Evolutionary conservation across 2,888 invertebrate species (phyloP).

Genomic region (Xestia ashworthii): DNA sequence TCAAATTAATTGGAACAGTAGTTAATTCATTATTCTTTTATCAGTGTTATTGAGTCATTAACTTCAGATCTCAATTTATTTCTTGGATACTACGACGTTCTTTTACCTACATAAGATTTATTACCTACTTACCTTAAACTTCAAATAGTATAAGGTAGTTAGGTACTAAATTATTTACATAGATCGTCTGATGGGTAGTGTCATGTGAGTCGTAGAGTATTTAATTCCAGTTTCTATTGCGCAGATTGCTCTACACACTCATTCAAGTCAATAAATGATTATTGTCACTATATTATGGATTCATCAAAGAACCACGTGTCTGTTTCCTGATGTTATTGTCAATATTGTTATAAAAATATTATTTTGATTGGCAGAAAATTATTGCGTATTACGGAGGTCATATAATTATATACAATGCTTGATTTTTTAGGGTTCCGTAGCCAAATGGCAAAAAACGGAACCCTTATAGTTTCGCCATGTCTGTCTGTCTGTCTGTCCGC

Average conservation of each 20-base stretch:
- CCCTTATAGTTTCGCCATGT: too few species aligned
- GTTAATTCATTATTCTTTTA: constrained; percentile 54
- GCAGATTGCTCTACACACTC: constrained; percentile 54
- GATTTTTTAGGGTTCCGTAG: too few species aligned
- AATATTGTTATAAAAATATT: constrained; percentile 38
- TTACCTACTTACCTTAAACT: not conserved
- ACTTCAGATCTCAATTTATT: constrained; percentile 41
- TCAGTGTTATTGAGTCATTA: constrained; percentile 53
- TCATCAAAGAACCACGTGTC: constrained; percentile 29
- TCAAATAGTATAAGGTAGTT: not conserved
- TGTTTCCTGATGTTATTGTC: constrained; percentile 38
- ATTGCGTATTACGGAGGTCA: constrained; percentile 48
- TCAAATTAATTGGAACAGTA: constrained; percentile 49
- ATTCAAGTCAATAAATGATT: constrained; percentile 56
- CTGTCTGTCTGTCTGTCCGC: too few species aligned
- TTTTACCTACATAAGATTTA: constrained; percentile 1
- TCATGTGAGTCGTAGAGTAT: constrained; percentile 41
- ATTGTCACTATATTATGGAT: constrained; percentile 38
- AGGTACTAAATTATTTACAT: constrained; percentile 22
- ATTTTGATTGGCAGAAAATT: constrained; percentile 46
- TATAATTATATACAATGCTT: constrained; percentile 34
- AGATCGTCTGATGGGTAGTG: constrained; percentile 23
- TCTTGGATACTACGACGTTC: constrained; percentile 21
- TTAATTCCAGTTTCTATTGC: constrained; percentile 55
- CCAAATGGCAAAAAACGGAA: too few species aligned